These are phyloP conservation scores for Melanotaenia duboulayi DNA, from an alignment of 2,113 vertebrate genomes.

Conservation along the genomic window DNA sequence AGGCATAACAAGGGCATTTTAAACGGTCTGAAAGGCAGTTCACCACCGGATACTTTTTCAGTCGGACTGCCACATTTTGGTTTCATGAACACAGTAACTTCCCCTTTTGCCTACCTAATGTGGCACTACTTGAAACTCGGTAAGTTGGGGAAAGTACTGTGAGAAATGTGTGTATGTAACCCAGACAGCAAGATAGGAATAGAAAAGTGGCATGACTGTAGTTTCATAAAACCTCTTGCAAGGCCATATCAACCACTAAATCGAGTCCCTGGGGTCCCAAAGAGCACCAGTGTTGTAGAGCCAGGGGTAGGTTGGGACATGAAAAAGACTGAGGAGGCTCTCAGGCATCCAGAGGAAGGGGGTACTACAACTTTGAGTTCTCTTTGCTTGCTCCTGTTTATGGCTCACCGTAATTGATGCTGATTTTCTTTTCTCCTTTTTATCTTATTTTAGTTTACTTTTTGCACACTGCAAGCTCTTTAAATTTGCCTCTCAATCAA, in stretches of 20 bases:
- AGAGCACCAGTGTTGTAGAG: conserved; percentile 36
- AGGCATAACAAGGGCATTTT: conserved; percentile 22
- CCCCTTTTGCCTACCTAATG: neutral
- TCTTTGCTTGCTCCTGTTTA: conserved; percentile 67
- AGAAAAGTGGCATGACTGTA: neutral
- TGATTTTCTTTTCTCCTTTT: conserved; percentile 28
- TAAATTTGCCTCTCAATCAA: conserved; percentile 48
- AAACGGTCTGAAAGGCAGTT: neutral
- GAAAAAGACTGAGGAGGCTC: conserved; percentile 4
- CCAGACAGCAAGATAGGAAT: conserved; percentile 1
- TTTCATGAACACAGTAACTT: conserved; percentile 1
- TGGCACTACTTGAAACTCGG: neutral
- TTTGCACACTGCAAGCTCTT: conserved; percentile 23
- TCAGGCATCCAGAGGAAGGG: conserved; percentile 39
- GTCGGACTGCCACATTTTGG: conserved; percentile 25
- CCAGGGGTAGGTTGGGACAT: conserved; percentile 10
- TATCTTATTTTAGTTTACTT: neutral
- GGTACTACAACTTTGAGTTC: conserved; percentile 54
- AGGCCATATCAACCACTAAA: conserved; percentile 49
- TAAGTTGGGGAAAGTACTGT: neutral
- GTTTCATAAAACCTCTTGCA: conserved; percentile 11
- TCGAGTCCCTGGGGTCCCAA: conserved; percentile 49
- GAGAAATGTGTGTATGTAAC: conserved; percentile 4
- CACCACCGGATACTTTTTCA: conserved; percentile 33
- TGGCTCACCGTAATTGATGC: conserved; percentile 57